These are phyloP conservation scores for Schizaphis graminum DNA, from an alignment of 2,888 invertebrate genomes.

Conservation along the genomic window DNA sequence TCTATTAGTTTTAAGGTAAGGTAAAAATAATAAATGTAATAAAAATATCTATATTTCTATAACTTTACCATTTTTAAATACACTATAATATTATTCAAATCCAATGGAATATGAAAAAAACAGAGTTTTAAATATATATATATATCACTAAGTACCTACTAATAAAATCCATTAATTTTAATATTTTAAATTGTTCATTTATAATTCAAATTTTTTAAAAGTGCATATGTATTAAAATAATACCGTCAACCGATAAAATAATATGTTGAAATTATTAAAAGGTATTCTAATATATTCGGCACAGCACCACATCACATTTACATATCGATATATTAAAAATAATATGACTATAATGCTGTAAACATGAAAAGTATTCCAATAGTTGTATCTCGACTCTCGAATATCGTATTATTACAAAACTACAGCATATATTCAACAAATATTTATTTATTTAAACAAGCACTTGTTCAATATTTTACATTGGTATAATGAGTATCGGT, in stretches of 20 bases:
- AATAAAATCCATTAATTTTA: not conserved
- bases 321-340: not conserved
- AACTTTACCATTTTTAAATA: not conserved
- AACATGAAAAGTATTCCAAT: not conserved
- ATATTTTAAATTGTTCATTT: not conserved
- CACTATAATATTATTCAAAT: not conserved
- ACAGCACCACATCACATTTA: not conserved
- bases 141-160: not conserved
- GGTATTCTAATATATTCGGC: not conserved
- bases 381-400: not conserved
- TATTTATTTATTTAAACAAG: slow-evolving; percentile 12
- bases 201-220: not conserved
- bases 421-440: not conserved
- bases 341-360: not conserved
- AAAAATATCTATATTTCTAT: not conserved
- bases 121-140: not conserved
- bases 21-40: not conserved
- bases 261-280: not conserved
- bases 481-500: not conserved
- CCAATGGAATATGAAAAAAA: not conserved
- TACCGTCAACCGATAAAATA: not conserved
- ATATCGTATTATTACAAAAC: not conserved
- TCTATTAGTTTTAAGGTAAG: not conserved
- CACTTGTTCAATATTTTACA: not conserved
- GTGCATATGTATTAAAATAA: not conserved